A percentile compares a stretch with the other conserved stretches of the same genome.
Evolutionary conservation across 2,888 invertebrate species (phyloP).

Genomic region (Teleiodes luculella): DNA sequence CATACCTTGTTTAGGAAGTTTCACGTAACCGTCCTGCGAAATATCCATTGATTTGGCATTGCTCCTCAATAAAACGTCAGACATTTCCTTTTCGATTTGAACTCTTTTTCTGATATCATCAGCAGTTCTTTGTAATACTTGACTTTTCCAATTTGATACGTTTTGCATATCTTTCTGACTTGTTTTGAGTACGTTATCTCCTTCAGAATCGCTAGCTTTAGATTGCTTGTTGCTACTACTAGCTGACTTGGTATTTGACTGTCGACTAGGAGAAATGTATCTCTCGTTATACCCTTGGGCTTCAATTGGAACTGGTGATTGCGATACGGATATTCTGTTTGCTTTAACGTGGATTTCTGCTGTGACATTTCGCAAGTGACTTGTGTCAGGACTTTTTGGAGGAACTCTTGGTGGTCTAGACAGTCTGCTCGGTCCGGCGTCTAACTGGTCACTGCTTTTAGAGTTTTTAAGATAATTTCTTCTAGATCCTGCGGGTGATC

Average conservation of each 20-base stretch:
- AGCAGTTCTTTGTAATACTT: constrained; percentile 68
- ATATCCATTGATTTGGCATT: constrained; percentile 62
- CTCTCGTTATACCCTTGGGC: constrained; percentile 51
- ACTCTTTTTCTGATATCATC: constrained; percentile 67
- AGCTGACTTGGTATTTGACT: constrained; percentile 56
- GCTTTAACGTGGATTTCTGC: constrained; percentile 71
- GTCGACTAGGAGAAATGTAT: constrained; percentile 54
- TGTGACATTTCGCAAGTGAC: constrained; percentile 57
- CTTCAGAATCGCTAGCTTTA: constrained; percentile 48
- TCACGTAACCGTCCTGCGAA: constrained; percentile 73
- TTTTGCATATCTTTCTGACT: constrained; percentile 32
- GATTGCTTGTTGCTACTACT: constrained; percentile 42
- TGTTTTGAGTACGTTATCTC: constrained; percentile 33
- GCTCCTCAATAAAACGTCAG: constrained; percentile 49
- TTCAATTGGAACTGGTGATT: constrained; percentile 62
- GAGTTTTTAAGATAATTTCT: constrained; percentile 59
- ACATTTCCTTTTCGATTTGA: constrained; percentile 62
- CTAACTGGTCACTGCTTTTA: constrained; percentile 64
- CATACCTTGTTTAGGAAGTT: constrained; percentile 58
- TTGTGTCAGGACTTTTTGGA: constrained; percentile 38
- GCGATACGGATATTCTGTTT: constrained; percentile 58
- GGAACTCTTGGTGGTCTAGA: constrained; percentile 46
- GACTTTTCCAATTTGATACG: constrained; percentile 63
- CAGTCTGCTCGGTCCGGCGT: constrained; percentile 55
- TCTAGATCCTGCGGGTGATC: constrained; percentile 53